Conservation (phyloP, 2,113 vertebrate species). For the Erpornis zantholeuca region DNA sequence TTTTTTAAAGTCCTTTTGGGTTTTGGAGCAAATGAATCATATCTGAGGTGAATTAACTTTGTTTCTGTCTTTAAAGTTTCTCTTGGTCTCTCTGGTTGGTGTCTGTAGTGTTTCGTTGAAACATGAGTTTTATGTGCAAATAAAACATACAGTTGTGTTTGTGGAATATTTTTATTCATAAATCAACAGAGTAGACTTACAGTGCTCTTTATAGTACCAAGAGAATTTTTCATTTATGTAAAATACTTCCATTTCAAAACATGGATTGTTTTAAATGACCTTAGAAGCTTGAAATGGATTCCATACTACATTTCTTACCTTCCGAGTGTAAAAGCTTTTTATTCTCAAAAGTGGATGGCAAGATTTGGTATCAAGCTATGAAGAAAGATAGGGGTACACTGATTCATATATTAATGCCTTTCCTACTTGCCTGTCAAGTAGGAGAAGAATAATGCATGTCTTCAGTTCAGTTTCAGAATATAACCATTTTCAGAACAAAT, state of each 20-base stretch:
- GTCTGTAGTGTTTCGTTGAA: neutral
- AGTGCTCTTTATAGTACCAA: neutral
- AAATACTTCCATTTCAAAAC: neutral
- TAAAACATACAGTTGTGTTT: neutral
- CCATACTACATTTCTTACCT: neutral
- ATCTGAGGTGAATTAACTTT: neutral
- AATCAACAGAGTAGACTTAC: neutral
- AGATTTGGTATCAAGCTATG: neutral
- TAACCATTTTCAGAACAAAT: neutral
- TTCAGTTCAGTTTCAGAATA: neutral
- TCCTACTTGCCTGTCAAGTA: neutral
- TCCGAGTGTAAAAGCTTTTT: neutral
- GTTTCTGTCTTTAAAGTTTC: neutral
- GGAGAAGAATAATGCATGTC: neutral
- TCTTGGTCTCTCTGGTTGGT: neutral
- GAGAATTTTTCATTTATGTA: neutral
- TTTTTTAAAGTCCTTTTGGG: accelerated
- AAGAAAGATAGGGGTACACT: neutral
- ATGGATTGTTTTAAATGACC: neutral
- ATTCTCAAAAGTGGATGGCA: neutral
- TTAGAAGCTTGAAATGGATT: neutral
- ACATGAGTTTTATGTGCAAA: accelerated
- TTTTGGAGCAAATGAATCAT: neutral
- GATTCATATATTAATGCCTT: neutral
- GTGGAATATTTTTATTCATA: neutral